These are phyloP conservation scores for Sarcophilus harrisii DNA, from an alignment of 2,797 vertebrate genomes.

Conservation along the genomic window DNA sequence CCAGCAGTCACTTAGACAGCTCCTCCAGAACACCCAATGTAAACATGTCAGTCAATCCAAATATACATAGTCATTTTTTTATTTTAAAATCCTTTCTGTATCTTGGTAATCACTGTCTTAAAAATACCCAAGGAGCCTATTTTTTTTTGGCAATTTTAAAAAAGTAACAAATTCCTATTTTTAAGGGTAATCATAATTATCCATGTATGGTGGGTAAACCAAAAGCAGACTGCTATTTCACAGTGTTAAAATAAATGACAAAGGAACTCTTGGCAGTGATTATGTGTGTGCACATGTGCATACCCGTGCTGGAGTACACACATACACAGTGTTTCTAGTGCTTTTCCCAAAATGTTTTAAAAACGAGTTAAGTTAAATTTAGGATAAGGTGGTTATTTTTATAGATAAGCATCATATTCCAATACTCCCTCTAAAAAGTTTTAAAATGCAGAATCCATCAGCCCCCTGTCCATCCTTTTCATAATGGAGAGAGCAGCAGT, in stretches of 20 bases:
- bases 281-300: neutral
- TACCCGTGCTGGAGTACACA: neutral
- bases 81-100: conserved; percentile 64
- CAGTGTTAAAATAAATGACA: conserved; percentile 67
- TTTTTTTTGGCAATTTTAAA: conserved; percentile 47
- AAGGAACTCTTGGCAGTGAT: conserved; percentile 54
- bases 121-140: conserved; percentile 64
- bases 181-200: conserved; percentile 72
- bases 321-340: conserved; percentile 39
- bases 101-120: conserved; percentile 63
- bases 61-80: conserved; percentile 50
- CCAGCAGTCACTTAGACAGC: conserved; percentile 65
- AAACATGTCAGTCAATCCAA: conserved; percentile 65
- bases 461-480: neutral
- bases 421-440: conserved; percentile 38
- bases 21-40: conserved; percentile 64
- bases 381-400: conserved; percentile 2
- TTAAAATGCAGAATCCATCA: neutral
- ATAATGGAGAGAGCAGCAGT: neutral
- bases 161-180: conserved; percentile 55
- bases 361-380: conserved; percentile 51
- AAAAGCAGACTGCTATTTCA: conserved; percentile 65
- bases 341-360: conserved; percentile 49
- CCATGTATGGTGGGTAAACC: conserved; percentile 56
- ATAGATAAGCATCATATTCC: conserved; percentile 30